Base-by-base conservation (phyloP, 2,113 vertebrate genomes). In the Elachura formosa region DNA sequence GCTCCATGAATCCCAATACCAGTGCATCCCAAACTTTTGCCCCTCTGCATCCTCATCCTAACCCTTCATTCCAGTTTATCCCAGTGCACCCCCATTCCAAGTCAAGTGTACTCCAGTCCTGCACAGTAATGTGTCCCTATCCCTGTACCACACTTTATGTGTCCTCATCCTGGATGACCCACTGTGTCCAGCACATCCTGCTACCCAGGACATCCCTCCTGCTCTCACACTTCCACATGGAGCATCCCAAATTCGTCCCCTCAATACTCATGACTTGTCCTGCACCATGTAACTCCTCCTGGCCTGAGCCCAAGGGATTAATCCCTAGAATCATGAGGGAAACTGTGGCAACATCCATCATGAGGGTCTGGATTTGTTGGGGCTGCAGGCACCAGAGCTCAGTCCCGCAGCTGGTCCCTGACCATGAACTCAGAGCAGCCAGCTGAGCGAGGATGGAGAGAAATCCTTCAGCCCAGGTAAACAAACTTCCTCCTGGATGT, bases 171-270 rank as follows among this genome's bases (percentile, higher is more conserved):
- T 11, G 31, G 63, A 56, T 19, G 11, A 69, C 4, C 1, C 20
- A 23, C 1, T 21, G 0, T 20, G 12, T 25, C 40, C 66, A 56
- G 64, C 52, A 40, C 33, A 74, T 11, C 38, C 38, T 23, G 9
- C 49, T 56, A 8, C 34, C 25, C 54, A 83, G 23, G 29, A 54
- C 29, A 52, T 16, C 79, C 48, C 10, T 16, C 41, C 12, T 40
- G 24, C 40, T 20, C 5, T 24, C 0, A 0, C 11, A 28, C 22
- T 67, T 52, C 1, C 0, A 34, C 3, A 56, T 0, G 0, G 17
- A 46, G 26, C 46, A 66, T 15, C 69, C 71, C 43, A 25, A 86
- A 73, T 34, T 49, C 36, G 72, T 72, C 23, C 22, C 36, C 33
- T 24, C 6, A 15, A 4, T 25, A 20, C 54, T 20, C 17, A 24